Base-by-base conservation (phyloP, 2,797 vertebrate species). In the Cryptoprocta ferox region DNA sequence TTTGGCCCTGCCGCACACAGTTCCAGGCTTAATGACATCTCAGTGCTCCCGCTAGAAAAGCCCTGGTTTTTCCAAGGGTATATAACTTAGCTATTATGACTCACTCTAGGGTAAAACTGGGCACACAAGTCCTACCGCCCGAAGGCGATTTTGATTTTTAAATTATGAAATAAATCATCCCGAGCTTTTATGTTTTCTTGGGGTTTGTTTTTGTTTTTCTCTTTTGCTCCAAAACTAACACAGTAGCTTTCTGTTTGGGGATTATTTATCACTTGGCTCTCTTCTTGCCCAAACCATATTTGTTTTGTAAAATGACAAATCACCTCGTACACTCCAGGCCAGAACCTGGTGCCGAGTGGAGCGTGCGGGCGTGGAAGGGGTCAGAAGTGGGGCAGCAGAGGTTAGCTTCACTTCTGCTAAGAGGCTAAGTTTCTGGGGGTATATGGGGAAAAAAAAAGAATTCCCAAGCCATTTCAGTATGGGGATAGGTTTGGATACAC, bases 61-160 rank as follows among this genome's bases (percentile, higher is more conserved):
- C 0, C 56, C 48, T 91, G 94, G 48, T 59, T 95, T 98, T 97
- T 97, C 97, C 76, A 87, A 95, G 92, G 92, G 93, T 91, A 30
- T 94, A 94, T 97, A 96, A 97, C 92, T 97, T 90, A 83, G 90
- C 94, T 97, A 39, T 97, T 95, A 81, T 0, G 50, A 98, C 87
- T 98, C 93, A 97, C 71, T 98, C 92, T 85, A 92, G 96, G 97
- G 94, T 0, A 0, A 97, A 97, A 93, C 91, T 95, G 95, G 91
- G 78, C 96, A 98, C 98, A 97, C 86, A 97, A 97, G 96, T 68
- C 91, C 95, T 96, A 95, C 97, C 12, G 63, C 97, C 76, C 0
- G 37, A 94, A 96, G 82, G 91, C 19, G 30, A 96, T 97, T 98
- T 97, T 96, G 98, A 97, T 95, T 98, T 98, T 97, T 97, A 98